These are phyloP conservation scores for Pristionchus entomophagus DNA, from an alignment of 2,888 invertebrate species.

Conservation along the genomic window DNA sequence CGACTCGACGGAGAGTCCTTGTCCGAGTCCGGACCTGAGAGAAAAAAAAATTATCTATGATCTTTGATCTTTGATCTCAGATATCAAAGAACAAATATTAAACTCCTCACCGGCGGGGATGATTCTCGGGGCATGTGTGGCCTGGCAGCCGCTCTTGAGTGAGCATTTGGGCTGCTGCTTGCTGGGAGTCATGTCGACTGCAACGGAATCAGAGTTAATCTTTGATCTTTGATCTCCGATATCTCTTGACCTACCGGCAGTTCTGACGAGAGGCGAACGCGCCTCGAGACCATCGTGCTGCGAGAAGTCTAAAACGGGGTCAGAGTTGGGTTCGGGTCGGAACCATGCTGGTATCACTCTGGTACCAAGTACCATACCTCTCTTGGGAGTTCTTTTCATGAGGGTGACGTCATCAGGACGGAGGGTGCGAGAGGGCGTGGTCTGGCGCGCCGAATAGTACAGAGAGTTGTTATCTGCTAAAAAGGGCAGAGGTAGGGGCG, in stretches of 20 bases:
- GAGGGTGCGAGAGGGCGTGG: not conserved
- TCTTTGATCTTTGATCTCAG: not conserved
- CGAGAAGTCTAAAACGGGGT: not conserved
- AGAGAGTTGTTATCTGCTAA: not conserved
- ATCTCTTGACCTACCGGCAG: not conserved
- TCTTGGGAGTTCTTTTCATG: not conserved
- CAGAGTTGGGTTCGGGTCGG: no score
- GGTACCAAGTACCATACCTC: not conserved
- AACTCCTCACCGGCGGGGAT: not conserved
- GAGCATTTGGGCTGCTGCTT: constrained; percentile 30
- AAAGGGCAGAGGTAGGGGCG: no score
- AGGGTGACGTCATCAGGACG: not conserved
- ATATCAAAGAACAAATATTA: no score
- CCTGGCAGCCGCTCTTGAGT: not conserved
- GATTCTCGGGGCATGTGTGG: not conserved
- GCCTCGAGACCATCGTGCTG: not conserved
- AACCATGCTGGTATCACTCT: no score
- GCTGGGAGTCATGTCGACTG: no score
- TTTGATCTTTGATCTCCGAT: not conserved
- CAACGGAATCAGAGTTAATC: no score
- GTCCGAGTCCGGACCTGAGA: not conserved
- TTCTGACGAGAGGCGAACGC: not conserved
- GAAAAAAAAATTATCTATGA: not conserved
- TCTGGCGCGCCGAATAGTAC: constrained; percentile 10
- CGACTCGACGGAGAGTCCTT: not conserved